These are phyloP conservation scores for Microcebus ravelobensis DNA, from an alignment of 2,113 vertebrate genomes.

Conservation along the genomic window DNA sequence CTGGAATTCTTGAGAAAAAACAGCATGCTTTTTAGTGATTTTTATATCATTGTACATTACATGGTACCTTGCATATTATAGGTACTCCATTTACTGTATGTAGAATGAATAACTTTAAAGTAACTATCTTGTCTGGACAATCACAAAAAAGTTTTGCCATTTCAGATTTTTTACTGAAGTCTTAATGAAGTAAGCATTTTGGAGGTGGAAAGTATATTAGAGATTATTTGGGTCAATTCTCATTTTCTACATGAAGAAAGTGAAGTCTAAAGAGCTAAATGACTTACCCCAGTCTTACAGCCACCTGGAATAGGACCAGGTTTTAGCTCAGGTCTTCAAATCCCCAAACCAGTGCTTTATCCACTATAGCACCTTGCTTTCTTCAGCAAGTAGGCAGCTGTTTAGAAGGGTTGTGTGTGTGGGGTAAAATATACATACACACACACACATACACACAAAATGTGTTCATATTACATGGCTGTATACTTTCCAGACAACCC, in stretches of 20 bases:
- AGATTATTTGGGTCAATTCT: neutral
- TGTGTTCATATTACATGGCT: no score
- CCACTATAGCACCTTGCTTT: neutral
- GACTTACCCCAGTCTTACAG: neutral
- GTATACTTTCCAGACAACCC: no score
- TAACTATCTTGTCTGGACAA: neutral
- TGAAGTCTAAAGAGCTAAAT: neutral
- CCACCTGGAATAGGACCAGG: neutral
- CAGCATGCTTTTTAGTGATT: neutral
- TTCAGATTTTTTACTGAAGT: neutral
- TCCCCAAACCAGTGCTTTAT: neutral
- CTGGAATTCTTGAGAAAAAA: slow-evolving; percentile 25
- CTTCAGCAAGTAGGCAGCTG: neutral
- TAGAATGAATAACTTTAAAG: slow-evolving; percentile 28
- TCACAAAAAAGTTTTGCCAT: neutral
- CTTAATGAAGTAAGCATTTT: slow-evolving; percentile 21
- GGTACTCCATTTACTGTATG: neutral
- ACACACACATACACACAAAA: neutral
- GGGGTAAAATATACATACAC: neutral
- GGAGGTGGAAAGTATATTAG: neutral
- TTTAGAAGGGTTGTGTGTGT: neutral
- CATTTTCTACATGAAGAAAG: slow-evolving; percentile 6
- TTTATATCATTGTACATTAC: neutral
- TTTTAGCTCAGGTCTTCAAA: neutral
- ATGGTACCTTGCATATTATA: neutral